Evolutionary conservation across 2,113 vertebrate genomes (phyloP), one percentile per base, ranked within the genome.

Genomic region (Mungos mungo): DNA sequence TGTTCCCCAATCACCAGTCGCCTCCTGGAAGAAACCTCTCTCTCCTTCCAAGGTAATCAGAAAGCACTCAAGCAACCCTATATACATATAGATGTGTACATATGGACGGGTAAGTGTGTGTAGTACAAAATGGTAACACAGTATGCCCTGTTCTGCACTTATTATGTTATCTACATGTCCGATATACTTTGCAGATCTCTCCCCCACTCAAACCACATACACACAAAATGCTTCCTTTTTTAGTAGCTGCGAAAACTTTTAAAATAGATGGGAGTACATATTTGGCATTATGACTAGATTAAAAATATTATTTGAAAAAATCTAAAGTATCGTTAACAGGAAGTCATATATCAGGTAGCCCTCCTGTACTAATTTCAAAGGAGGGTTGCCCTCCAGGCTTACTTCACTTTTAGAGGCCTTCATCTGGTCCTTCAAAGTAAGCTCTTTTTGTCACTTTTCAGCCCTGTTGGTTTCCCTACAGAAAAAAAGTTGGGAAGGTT

Each of bases 291-390:
- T 31, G 14, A 60, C 18, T 84, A 57, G 19, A 45, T 83, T 96
- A 93, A 93, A 76, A 60, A 77, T 38, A 11, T 21, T 21, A 54
- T 96, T 93, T 92, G 25, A 50, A 83, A 93, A 93, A 72, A 79
- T 47, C 18, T 80, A 33, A 87, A 79, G 15, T 47, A 84, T 4
- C 35, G 13, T 71, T 50, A 92, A 87, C 80, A 81, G 72, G 25
- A 72, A 88, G 35, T 77, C 65, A 41, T 29, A 38, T n/a, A 35
- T 41, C 25, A 27, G n/a, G 57, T 25, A 88, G 33, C 54, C 69
- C 25, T 74, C 54, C 35, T 76, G 25, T 3, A 23, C 66, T 74
- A 45, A 93, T 23, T 96, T 81, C 35, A 88, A 88, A 76, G 12
- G 66, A 41, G 38, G 47, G 41, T 21, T 16, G 23, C 45, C 7